Conservation (phyloP, 1,140 invertebrate genomes). For the Drosophila pseudoananassae region DNA sequence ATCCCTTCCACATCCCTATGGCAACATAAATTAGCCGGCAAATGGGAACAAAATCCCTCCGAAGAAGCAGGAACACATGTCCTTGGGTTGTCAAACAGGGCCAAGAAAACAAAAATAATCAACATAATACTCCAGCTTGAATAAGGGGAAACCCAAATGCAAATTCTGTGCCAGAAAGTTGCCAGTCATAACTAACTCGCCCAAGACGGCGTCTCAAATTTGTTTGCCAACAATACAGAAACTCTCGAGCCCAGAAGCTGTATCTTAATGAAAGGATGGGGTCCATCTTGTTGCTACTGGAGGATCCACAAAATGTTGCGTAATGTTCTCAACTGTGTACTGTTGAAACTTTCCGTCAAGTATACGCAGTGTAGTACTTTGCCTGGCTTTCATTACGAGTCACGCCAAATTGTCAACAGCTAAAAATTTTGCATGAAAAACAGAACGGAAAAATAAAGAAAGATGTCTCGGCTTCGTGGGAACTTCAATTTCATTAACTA, state of each 20-base stretch:
- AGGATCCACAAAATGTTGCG: constrained; percentile 47
- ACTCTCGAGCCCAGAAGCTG: constrained; percentile 28
- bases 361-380: constrained; percentile 5
- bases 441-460: neutral
- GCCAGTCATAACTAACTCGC: constrained; percentile 64
- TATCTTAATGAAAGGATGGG: constrained; percentile 54
- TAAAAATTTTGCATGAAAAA: constrained; percentile 31
- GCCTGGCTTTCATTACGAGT: constrained; percentile 13
- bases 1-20: constrained; percentile 25
- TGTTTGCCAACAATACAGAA: constrained; percentile 69
- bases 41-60: constrained; percentile 12
- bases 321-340: constrained; percentile 50
- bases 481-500: constrained; percentile 81
- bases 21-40: constrained; percentile 68
- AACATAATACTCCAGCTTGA: neutral
- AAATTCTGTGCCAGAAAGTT: constrained; percentile 69
- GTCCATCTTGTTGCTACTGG: neutral
- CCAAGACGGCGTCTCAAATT: constrained; percentile 60
- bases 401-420: constrained; percentile 44
- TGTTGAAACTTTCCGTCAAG: constrained; percentile 64
- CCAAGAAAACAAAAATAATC: constrained; percentile 40
- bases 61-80: constrained; percentile 40
- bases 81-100: constrained; percentile 45
- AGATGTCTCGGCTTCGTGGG: constrained; percentile 2
- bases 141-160: constrained; percentile 57